Base-by-base conservation (phyloP, 2,797 vertebrate genomes). In the Gallinago solitaria region DNA sequence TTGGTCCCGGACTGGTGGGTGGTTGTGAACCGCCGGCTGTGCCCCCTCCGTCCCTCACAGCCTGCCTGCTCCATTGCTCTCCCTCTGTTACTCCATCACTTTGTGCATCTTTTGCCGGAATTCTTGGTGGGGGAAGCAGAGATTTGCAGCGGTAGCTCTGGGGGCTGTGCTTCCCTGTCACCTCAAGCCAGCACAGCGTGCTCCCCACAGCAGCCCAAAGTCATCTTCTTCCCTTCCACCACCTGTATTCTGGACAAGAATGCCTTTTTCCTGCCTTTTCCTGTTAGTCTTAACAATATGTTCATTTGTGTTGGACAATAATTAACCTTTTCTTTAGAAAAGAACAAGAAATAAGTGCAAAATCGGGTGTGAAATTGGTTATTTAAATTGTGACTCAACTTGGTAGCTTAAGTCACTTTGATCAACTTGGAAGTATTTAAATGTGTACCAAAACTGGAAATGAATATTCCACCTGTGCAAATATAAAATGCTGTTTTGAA, bases 21-120 rank as follows among this genome's bases (percentile, higher is more conserved):
- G 30, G 25, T 21, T 3, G 24, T 17, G 51, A 37, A 3, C 57
- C 37, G 57, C 51, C 0, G 0, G 16, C 9, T 7, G 21, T 25
- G 56, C 8, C 43, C n/a, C 6, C 32, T 50, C n/a, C 20, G 16
- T 45, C 43, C 50, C 1, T 24, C 16, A 0, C 24, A 16, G 24
- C 11, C 0, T 3, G 8, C 18, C 33, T 4, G 33, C 23, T 32
- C 23, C 3, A 5, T 9, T 50, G 13, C 18, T 14, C 7, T 16
- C 24, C 3, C 9, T 9, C n/a, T n/a, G 1, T 20, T 41, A 5
- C 16, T 47, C 25, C 21, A 3, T 0, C 0, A 0, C 30, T 33
- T 39, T 11, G 35, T 48, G 13, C 16, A 5, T 54, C 35, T 41
- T 21, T 13, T 39, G 33, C 10, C 35, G 12, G 16, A 30, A 5